Evolutionary conservation across 2,797 vertebrate genomes (phyloP), one percentile per base, ranked within the genome.

Genomic region (Alca torda): DNA sequence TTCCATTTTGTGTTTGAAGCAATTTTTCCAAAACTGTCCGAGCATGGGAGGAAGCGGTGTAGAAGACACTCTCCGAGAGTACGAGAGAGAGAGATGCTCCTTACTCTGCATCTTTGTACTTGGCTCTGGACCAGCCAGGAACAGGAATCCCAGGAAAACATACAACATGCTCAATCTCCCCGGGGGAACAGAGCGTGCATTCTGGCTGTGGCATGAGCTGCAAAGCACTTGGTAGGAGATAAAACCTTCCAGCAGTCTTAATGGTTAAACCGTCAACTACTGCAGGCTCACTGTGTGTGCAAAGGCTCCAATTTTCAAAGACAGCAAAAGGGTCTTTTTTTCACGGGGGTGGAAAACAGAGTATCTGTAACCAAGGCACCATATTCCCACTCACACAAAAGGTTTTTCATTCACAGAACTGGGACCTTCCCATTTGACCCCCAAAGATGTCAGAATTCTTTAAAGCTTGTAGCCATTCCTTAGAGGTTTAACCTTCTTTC

Each of bases 101-200:
- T 28, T 51, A 19, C n/a, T 84, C 37, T 67, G 14, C 14, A 43
- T 59, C 69, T 57, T 45, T 51, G 35, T 48, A 59, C 33, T 82
- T 92, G 85, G 69, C 67, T 92, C 60, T 77, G 60, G 59, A 91
- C 21, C 84, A 95, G 46, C 1, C 3, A 76, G 54, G 43, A 84
- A 54, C 21, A 86, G 39, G 54, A 80, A 87, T 85, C 11, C 56
- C 78, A 91, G 91, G 54, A 95, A 93, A 95, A 88, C 54, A 91
- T 73, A 50, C 59, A 78, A 54, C 15, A 23, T 30, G 50, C 26
- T 61, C 50, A 16, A 21, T 56, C 84, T 87, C 65, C 85, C 51
- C 0, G 0, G 5, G 20, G 69, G 77, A 87, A 51, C 23, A 37
- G 14, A 51, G 11, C 8, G 5, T 39, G 24, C 37, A 31, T 37